phyloP scores from a whole-genome alignment of 2,797 vertebrate genomes.

The Coluber constrictor region DNA sequence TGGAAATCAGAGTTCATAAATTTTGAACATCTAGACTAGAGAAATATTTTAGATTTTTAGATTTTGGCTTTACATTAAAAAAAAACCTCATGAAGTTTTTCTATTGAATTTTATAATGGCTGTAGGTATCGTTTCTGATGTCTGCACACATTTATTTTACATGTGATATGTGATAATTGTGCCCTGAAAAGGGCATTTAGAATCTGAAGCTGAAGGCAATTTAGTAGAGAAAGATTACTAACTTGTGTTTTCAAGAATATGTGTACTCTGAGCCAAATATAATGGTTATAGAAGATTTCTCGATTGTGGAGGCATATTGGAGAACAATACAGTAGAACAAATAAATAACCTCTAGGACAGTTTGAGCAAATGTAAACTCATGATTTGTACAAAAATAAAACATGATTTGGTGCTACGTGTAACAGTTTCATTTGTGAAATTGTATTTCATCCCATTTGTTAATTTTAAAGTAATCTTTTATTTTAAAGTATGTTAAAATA shows the following conservation, averaged over 20 bases:
- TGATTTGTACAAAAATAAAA: neutral
- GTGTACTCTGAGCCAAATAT: neutral
- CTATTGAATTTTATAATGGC: neutral
- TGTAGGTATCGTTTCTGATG: neutral
- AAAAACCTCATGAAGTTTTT: neutral
- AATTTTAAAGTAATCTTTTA: neutral
- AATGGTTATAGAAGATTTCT: neutral
- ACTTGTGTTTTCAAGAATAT: neutral
- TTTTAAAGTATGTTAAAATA: neutral
- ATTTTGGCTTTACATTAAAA: neutral
- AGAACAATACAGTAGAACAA: neutral
- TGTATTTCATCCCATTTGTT: neutral
- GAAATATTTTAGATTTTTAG: neutral
- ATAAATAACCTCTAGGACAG: neutral
- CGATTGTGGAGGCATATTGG: neutral
- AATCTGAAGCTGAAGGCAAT: neutral
- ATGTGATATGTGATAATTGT: neutral
- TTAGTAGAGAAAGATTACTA: neutral
- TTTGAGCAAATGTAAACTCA: neutral
- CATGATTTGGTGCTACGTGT: neutral
- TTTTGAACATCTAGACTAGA: neutral
- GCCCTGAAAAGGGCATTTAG: neutral
- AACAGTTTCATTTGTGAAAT: neutral
- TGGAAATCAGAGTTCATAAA: neutral
- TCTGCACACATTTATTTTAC: neutral